A percentile compares a stretch with the other conserved stretches of the same genome.
Conservation (phyloP, 1,140 invertebrate genomes). For the Drosophila ogumai region DNA sequence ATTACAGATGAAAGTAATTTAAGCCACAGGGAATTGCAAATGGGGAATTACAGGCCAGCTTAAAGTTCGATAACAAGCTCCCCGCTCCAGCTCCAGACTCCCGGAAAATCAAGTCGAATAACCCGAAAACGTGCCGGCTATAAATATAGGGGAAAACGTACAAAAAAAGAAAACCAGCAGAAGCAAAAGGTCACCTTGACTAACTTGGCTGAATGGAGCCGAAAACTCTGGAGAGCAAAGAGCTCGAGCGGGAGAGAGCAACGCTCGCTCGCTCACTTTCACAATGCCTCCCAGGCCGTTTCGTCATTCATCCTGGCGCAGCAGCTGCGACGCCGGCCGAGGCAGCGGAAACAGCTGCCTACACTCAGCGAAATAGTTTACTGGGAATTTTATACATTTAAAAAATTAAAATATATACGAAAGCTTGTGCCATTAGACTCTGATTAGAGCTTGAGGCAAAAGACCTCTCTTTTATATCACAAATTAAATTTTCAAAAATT, state of each 20-base stretch:
- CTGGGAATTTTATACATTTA: neutral
- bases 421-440: too few relatives aligned
- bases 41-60: slow-evolving; percentile 16
- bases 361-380: neutral
- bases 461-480: too few relatives aligned
- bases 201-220: slow-evolving; percentile 61
- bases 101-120: slow-evolving; percentile 48
- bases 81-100: slow-evolving; percentile 26
- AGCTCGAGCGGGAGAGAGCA: slow-evolving; percentile 30
- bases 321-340: slow-evolving; percentile 32
- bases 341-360: slow-evolving; percentile 33
- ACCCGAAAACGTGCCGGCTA: slow-evolving; percentile 51
- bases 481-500: too few relatives aligned
- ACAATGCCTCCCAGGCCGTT: slow-evolving; percentile 61
- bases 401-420: neutral
- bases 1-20: slow-evolving; percentile 55
- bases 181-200: slow-evolving; percentile 74
- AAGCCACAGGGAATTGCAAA: slow-evolving; percentile 40
- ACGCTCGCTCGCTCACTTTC: slow-evolving; percentile 59
- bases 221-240: slow-evolving; percentile 61
- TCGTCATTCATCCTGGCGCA: slow-evolving; percentile 76
- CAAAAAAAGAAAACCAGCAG: slow-evolving; percentile 17
- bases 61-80: slow-evolving; percentile 2
- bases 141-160: slow-evolving; percentile 43
- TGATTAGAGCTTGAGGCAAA: too few relatives aligned